Base-by-base conservation (phyloP, 2,888 invertebrate species). In the Embidobia sp. region DNA sequence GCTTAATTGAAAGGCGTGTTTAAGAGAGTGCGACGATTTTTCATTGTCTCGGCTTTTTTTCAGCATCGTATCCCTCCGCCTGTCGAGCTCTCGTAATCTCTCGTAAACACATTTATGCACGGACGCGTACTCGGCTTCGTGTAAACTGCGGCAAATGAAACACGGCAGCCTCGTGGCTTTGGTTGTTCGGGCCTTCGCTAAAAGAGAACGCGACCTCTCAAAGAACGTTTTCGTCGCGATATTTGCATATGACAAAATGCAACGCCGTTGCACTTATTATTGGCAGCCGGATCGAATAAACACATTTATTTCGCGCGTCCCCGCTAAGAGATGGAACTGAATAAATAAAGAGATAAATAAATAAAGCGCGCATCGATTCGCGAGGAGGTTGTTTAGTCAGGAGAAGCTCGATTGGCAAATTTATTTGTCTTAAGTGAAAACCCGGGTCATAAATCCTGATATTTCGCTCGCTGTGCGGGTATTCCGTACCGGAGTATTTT, bases 101-200 rank as follows among this genome's bases (percentile, higher is more conserved):
- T 59, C 66, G 59, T 66, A 73, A 73, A 73, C 66, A 57, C 57
- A 66, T 73, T 64, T 66, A 73, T 66, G 66, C 66, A 51, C 35
- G 66, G 16, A 42, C 64, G 73, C 59, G 66, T 53, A 66, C 57
- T 59, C 51, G 42, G 29, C 11, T 46, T 40, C 22, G 42, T 64
- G 55, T 49, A 42, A 64, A 49, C 63, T 57, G 40, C 33, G 42
- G 64, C 42, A 64, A 73, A 64, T 73, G 42, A 64, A 73, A 73
- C 63, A 33, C 72, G 49, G 55, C 53, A 73, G 61, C 59, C 59
- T 61, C 59, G 40, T 51, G 33, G 49, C 19, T 22, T 55, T 51
- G 46, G 51, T 53, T 61, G 53, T 70, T 70, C 61, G 46, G 53
- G 59, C 59, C 42, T 49, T 51, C 49, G 59, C 51, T 59, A 51